Evolutionary conservation across 2,888 invertebrate genomes (phyloP).

Genomic region (Achlya flavicornis): DNA sequence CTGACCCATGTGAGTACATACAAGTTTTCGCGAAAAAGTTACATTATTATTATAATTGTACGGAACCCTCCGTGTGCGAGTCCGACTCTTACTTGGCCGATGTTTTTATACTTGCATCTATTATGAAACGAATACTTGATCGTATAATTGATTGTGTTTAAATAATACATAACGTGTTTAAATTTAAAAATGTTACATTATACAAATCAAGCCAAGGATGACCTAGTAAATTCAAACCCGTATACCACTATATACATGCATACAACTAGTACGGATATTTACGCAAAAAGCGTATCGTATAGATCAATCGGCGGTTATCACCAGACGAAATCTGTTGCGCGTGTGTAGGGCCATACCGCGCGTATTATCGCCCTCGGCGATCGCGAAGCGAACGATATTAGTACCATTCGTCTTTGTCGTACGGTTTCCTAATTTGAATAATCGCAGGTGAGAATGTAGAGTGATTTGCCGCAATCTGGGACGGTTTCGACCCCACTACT

Average conservation of each 20-base stretch:
- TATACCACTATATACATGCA: constrained; percentile 46
- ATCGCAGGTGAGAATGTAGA: constrained; percentile 81
- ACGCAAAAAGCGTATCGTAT: constrained; percentile 80
- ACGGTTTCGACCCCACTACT: constrained; percentile 39
- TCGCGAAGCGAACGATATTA: constrained; percentile 78
- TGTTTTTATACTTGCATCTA: too few relatives aligned
- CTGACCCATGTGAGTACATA: too few relatives aligned
- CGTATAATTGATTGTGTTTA: too few relatives aligned
- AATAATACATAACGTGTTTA: too few relatives aligned
- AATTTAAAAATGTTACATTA: constrained; percentile 12
- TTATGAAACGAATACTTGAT: too few relatives aligned
- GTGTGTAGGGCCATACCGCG: constrained; percentile 75
- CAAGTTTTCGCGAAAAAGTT: too few relatives aligned
- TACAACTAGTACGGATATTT: constrained; percentile 73
- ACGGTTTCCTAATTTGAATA: constrained; percentile 82
- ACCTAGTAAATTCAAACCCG: constrained; percentile 50
- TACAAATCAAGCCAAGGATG: constrained; percentile 27
- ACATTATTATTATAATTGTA: too few relatives aligned
- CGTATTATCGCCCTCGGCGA: constrained; percentile 69
- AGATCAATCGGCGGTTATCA: constrained; percentile 81
- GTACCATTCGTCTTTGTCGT: constrained; percentile 83
- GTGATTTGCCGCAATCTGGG: constrained; percentile 67
- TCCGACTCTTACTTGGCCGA: too few relatives aligned
- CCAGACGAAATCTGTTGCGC: constrained; percentile 74
- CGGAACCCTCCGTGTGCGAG: too few relatives aligned